Evolutionary conservation across 2,113 vertebrate species (phyloP), one percentile per base, ranked within the genome.

Genomic region (Cyanoramphus novaezelandiae): DNA sequence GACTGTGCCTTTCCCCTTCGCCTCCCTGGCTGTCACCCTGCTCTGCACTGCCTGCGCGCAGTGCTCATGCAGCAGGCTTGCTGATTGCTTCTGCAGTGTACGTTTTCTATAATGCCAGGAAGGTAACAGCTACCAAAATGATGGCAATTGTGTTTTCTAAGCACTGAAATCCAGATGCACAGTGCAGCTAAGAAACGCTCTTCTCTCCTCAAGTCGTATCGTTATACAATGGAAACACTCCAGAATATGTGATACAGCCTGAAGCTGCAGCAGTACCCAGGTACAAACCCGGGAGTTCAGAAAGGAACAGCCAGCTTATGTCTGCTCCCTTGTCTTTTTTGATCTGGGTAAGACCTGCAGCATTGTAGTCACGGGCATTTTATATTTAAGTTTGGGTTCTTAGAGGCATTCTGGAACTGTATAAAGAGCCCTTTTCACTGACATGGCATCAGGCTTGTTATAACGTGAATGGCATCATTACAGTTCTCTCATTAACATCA

Each of bases 381-480:
- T 75, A 92, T 95, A 94, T 94, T 52, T 80, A 94, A 96, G 88
- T 96, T 97, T 91, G 55, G 76, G 64, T 13, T 96, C 93, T 95
- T 81, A 89, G 77, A 94, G 80, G 91, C 93, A 50, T 95, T 93
- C 95, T 95, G 86, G 92, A 96, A 81, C 46, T 72, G 93, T 79
- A 95, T 94, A 97, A 97, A 97, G 87, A 96, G 94, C 87, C 53
- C 84, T 93, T 97, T 97, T 97, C 93, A 96, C 88, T 96, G 95
- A 90, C 86, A 78, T 93, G 4, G 43, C 86, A 96, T 85, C 92
- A 86, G 83, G 83, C 95, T 96, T 91, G 91, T 97, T 95, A 60
- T 94, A 92, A 93, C 84, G 95, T 97, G 96, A 97, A 96, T 97
- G 96, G 96, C 96, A 97, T 97, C 96, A 89, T 97, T 97, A 96